Percentiles rank a stretch among this genome's conserved stretches.
Evolutionary conservation across 2,797 vertebrate species (phyloP).

Genomic region (Lacerta viridis): DNA sequence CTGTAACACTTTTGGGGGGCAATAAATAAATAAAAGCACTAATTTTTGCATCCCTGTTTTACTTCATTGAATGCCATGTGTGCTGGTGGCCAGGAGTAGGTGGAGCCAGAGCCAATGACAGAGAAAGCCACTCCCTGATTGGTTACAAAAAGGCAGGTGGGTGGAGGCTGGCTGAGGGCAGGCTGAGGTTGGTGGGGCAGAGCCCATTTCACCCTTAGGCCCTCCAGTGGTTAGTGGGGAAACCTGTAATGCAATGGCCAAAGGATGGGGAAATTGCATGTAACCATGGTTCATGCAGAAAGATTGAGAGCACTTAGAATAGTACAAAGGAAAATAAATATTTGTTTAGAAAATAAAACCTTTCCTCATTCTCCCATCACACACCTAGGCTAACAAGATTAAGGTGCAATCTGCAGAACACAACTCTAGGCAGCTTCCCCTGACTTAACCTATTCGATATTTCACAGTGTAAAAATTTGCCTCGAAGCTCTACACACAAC

Average conservation of each 20-base stretch:
- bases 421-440: not conserved
- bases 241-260: constrained; percentile 31
- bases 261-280: constrained; percentile 45
- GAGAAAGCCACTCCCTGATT: no score
- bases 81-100: not conserved
- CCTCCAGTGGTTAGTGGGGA: not conserved
- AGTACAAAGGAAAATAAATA: constrained; percentile 46
- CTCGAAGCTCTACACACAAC: not conserved
- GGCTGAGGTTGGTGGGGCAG: no score
- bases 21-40: no score
- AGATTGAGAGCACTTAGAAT: constrained; percentile 46
- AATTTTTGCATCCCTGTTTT: not conserved
- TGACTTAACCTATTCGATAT: not conserved
- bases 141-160: no score
- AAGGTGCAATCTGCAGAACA: not conserved
- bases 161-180: no score
- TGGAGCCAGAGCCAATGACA: no score
- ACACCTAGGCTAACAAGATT: not conserved
- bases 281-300: constrained; percentile 35
- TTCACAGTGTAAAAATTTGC: constrained; percentile 25
- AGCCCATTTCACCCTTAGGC: no score
- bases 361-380: constrained; percentile 19
- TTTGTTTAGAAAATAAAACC: constrained; percentile 11
- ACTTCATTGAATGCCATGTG: not conserved
- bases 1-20: not conserved